Evolutionary conservation across 2,888 invertebrate genomes (phyloP), one percentile per base, ranked within the genome.

Genomic region (Eremobia ochroleuca): DNA sequence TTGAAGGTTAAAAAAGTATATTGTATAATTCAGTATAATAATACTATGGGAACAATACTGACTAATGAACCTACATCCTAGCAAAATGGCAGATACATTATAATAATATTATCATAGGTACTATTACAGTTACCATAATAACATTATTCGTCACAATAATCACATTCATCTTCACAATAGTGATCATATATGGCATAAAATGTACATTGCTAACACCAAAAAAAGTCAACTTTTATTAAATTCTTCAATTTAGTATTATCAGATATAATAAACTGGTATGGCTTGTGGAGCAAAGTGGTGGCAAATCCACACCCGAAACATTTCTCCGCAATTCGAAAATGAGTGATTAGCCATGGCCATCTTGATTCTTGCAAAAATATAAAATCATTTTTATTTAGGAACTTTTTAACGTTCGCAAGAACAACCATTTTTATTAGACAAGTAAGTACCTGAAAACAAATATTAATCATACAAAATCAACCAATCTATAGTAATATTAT

Each of bases 161-260:
- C 61, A 15, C 71, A 71, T 71, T 71, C 71, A 71, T 71, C 71
- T 71, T 61, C 61, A 0, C 62, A 72, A 55, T 72, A 64, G 0
- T 72, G 49, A 52, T 72, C 37, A 72, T 72, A 69, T 49, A 74
- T 74, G 0, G 68, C 21, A 68, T 74, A 74, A 49, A 74, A 59
- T 68, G 21, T 68, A 25, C 73, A 73, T 67, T 13, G 31, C 67
- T 34, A 46, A 21, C 68, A 74, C 68, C 59, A 59, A 68, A 74
- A 74, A 68, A 74, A 73, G 59, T 68, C 59, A 68, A 68, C 46
- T 46, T 4, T 68, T 37, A 68, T 68, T 68, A 59, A 66, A 55
- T 73, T 46, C 67, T 73, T 73, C 21, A 67, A 13, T 73, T 73
- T 46, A 0, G 28, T 70, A 0, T 28, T 70, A 70, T 34, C 61